phyloP scores from a whole-genome alignment of 2,888 invertebrate species.

The Eupithecia insigniata region DNA sequence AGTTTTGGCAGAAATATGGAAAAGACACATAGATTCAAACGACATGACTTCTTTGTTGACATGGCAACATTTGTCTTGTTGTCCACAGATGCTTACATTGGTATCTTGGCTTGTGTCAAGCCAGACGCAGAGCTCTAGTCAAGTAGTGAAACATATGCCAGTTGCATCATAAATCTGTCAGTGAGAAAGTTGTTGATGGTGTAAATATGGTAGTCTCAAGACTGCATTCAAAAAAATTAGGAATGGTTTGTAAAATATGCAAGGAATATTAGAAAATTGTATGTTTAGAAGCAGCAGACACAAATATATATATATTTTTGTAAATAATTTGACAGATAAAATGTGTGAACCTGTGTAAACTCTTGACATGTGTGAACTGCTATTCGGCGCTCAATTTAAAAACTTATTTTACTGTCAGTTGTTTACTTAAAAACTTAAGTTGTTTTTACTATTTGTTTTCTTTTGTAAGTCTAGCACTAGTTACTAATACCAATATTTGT shows the following conservation, averaged over 20 bases:
- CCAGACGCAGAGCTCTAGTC: background rate
- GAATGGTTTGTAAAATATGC: constrained; percentile 33
- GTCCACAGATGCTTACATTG: background rate
- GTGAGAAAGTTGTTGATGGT: constrained; percentile 19
- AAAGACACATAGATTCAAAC: background rate
- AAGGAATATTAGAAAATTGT: constrained; percentile 25
- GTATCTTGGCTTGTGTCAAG: background rate
- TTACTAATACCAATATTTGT: constrained; percentile 35
- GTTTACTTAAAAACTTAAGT: constrained; percentile 35
- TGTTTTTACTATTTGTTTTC: constrained; percentile 31
- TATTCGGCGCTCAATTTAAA: constrained; percentile 27
- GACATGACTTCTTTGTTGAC: background rate
- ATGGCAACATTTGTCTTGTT: background rate
- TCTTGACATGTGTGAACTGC: constrained; percentile 26
- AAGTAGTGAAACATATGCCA: background rate
- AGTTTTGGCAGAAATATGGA: background rate
- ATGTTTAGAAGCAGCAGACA: constrained; percentile 27
- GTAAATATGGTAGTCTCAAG: constrained; percentile 28
- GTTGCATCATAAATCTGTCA: constrained; percentile 3
- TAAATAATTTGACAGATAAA: constrained; percentile 41
- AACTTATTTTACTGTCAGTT: constrained; percentile 35
- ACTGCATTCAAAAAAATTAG: constrained; percentile 32
- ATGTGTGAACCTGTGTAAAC: constrained; percentile 26
- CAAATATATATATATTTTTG: constrained; percentile 33
- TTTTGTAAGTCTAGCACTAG: constrained; percentile 42